phyloP scores from a whole-genome alignment of 2,797 vertebrate species.

The Synaphobranchus kaupii region DNA sequence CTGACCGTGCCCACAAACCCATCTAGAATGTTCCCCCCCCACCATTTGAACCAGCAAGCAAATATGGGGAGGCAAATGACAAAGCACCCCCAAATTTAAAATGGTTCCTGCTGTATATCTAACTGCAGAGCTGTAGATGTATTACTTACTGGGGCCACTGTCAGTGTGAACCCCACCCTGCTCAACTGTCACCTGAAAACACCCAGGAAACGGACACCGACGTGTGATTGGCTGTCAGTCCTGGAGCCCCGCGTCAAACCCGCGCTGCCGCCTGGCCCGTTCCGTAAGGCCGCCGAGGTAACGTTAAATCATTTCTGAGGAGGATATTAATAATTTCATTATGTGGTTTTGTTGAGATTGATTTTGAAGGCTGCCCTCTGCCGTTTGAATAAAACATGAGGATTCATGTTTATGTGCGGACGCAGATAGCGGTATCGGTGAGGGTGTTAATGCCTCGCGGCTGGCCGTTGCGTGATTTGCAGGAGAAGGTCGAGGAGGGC shows the following conservation, averaged over 20 bases:
- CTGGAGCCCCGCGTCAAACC: no score
- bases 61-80: background rate
- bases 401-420: constrained; percentile 52
- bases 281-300: background rate
- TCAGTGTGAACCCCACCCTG: constrained; percentile 31
- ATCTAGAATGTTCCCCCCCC: background rate
- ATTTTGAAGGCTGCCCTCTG: constrained; percentile 42
- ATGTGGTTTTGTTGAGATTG: constrained; percentile 34
- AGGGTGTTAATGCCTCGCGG: constrained; percentile 47
- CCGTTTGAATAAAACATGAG: constrained; percentile 57
- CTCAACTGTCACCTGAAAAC: background rate
- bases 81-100: constrained; percentile 32
- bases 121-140: constrained; percentile 15
- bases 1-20: no score
- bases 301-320: constrained; percentile 26
- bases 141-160: constrained; percentile 40
- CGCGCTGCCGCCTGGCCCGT: no score
- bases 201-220: no score
- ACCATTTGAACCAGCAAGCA: no score
- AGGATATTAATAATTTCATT: constrained; percentile 2
- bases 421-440: constrained; percentile 52
- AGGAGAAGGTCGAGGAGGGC: background rate
- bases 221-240: no score
- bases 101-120: constrained; percentile 32
- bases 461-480: constrained; percentile 38